Evolutionary conservation across 2,797 vertebrate genomes (phyloP).

Genomic region (Numenius phaeopus): DNA sequence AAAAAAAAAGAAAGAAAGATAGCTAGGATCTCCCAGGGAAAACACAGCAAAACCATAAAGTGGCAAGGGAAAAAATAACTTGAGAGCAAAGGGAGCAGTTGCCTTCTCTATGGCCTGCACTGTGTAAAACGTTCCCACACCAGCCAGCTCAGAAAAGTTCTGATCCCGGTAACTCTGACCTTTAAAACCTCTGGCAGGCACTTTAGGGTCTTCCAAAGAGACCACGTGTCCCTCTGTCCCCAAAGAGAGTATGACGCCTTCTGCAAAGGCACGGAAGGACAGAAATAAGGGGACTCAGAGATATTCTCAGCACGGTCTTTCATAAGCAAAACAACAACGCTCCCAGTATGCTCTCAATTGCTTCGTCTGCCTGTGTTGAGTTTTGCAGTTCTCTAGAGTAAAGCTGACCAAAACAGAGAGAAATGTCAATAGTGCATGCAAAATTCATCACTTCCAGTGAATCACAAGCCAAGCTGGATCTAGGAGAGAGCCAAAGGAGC

Average conservation of each 20-base stretch:
- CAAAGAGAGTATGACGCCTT: not conserved
- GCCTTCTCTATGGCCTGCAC: not conserved
- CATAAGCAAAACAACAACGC: not conserved
- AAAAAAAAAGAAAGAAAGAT: not conserved
- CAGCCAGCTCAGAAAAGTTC: not conserved
- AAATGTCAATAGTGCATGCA: constrained; percentile 20
- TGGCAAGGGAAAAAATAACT: not conserved
- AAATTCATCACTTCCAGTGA: not conserved
- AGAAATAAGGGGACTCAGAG: not conserved
- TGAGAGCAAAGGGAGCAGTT: not conserved
- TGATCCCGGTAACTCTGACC: not conserved
- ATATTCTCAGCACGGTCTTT: not conserved
- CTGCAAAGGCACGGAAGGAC: not conserved
- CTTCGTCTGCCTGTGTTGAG: not conserved
- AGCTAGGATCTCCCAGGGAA: not conserved
- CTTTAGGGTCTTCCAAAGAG: not conserved
- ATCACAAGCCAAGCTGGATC: not conserved
- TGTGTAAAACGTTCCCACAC: rapidly evolving
- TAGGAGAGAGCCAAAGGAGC: not conserved
- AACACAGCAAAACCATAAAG: not conserved
- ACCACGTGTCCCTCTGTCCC: not conserved
- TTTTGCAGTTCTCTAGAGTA: not conserved
- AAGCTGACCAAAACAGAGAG: constrained; percentile 8
- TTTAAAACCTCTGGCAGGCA: constrained; percentile 9
- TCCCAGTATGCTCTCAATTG: not conserved